These are phyloP conservation scores for Luscinia megarhynchos DNA, from an alignment of 2,797 vertebrate species.

Conservation along the genomic window DNA sequence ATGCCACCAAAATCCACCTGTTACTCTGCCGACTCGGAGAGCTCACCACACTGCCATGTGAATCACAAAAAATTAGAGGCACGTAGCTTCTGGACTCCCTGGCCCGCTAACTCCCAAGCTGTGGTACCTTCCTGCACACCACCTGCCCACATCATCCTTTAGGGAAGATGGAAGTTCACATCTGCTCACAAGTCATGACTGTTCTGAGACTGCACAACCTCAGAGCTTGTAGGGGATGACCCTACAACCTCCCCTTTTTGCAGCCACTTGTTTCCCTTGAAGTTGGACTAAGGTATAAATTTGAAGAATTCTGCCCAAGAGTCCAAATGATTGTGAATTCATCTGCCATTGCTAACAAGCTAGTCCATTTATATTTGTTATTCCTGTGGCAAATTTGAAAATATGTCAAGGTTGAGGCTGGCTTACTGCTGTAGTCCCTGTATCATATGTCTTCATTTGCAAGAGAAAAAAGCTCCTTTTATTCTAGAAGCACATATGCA, in stretches of 20 bases:
- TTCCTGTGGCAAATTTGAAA: background rate
- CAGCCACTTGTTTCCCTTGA: background rate
- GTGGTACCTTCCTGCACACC: background rate
- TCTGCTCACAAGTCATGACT: background rate
- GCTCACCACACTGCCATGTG: background rate
- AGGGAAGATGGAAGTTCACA: background rate
- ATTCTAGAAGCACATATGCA: background rate
- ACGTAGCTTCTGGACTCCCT: background rate
- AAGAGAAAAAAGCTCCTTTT: background rate
- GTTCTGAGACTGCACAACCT: background rate
- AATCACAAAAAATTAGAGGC: slow-evolving; percentile 6
- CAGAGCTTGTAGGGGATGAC: background rate
- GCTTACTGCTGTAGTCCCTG: background rate
- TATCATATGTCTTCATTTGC: background rate
- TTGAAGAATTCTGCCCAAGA: background rate
- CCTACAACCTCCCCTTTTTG: background rate
- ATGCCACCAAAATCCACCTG: slow-evolving; percentile 6
- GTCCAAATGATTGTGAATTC: background rate
- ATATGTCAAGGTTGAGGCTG: background rate
- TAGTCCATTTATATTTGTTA: background rate
- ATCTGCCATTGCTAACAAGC: background rate
- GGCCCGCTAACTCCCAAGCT: background rate
- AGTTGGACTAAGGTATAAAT: background rate
- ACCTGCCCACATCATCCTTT: background rate
- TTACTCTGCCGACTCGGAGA: background rate